Conservation (phyloP, 2,113 vertebrate species). For the Ariopsis seemanni region DNA sequence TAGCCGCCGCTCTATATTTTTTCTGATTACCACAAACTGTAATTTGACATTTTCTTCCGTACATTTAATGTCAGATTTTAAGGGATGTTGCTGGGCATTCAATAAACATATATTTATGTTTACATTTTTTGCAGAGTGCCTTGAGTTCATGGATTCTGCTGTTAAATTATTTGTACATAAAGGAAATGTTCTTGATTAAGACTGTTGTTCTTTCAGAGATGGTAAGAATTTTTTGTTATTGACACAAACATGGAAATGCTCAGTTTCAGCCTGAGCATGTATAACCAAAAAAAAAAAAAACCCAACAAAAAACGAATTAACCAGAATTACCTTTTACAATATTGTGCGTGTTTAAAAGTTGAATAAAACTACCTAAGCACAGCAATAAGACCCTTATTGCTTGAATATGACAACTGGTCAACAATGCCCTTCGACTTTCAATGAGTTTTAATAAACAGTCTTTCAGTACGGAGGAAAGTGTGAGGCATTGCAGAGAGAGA, state of each 20-base stretch:
- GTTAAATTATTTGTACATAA: background rate
- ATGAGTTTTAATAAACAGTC: background rate
- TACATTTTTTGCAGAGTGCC: background rate
- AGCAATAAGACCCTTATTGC: background rate
- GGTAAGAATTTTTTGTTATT: background rate
- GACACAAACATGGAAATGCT: background rate
- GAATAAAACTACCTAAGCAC: background rate
- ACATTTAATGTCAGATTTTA: background rate
- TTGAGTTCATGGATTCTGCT: background rate
- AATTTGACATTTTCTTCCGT: background rate
- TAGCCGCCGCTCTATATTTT: too few relatives aligned
- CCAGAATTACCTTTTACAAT: background rate
- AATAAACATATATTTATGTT: background rate
- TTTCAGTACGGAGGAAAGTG: background rate
- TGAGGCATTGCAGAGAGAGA: background rate
- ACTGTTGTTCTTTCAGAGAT: background rate
- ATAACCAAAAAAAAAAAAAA: background rate
- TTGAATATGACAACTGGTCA: too few relatives aligned
- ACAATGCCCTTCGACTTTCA: background rate
- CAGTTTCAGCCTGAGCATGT: background rate
- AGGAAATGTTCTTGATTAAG: background rate
- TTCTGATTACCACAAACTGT: constrained; percentile 17
- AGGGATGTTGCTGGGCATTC: background rate
- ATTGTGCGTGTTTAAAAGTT: background rate
- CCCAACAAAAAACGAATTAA: background rate